These are phyloP conservation scores for Artibeus lituratus DNA, from an alignment of 2,797 vertebrate genomes.

Conservation along the genomic window DNA sequence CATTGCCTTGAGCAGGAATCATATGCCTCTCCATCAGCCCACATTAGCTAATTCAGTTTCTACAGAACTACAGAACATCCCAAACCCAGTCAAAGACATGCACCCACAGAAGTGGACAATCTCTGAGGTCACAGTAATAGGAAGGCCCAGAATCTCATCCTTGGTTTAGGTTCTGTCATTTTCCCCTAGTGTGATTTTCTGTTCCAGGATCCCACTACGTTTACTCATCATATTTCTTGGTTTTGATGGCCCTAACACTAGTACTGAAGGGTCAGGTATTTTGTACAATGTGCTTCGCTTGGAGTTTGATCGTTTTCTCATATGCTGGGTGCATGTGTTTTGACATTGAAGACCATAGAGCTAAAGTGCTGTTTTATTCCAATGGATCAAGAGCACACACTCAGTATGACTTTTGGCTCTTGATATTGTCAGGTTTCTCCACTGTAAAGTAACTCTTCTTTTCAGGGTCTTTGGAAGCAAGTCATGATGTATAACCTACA, in stretches of 20 bases:
- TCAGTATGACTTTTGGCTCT: not conserved
- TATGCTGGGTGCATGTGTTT: not conserved
- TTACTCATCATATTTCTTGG: not conserved
- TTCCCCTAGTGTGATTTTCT: not conserved
- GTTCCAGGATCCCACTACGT: not conserved
- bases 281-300: not conserved
- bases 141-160: not conserved
- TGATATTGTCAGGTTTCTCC: not conserved
- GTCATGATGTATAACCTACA: not conserved
- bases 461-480: not conserved
- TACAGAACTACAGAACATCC: not conserved
- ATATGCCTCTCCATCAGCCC: accelerated
- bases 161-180: not conserved
- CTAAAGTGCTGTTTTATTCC: not conserved
- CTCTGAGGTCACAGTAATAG: not conserved
- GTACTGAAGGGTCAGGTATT: not conserved
- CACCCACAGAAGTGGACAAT: not conserved
- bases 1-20: not conserved
- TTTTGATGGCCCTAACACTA: not conserved
- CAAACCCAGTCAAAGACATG: no score
- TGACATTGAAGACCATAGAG: not conserved
- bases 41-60: accelerated
- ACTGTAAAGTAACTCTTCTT: not conserved
- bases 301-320: not conserved
- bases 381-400: not conserved